phyloP scores from a whole-genome alignment of 1,140 invertebrate species.

The Sminthurinus signatus region DNA sequence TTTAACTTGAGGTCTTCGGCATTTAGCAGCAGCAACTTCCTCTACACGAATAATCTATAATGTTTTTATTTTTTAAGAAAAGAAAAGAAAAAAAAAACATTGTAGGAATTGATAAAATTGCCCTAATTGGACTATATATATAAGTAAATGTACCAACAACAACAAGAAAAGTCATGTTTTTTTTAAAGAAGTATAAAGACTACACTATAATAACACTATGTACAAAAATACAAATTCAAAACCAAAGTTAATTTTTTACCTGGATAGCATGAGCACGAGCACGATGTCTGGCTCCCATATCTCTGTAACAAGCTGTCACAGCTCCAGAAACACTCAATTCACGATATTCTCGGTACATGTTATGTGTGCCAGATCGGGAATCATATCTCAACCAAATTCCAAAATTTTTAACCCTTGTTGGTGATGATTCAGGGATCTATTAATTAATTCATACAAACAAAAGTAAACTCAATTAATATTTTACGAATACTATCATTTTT shows the following conservation, averaged over 20 bases:
- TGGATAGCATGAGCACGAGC: constrained; percentile 94
- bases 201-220: no score
- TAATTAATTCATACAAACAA: no score
- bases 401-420: constrained; percentile 95
- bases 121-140: no score
- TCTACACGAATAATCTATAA: constrained; percentile 94
- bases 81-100: not conserved
- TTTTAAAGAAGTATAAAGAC: no score
- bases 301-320: constrained; percentile 96
- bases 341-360: constrained; percentile 99
- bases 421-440: constrained; percentile 81
- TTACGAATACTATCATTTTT: no score
- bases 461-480: no score
- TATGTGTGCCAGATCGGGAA: constrained; percentile 96
- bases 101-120: not conserved
- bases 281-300: constrained; percentile 98
- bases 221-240: no score
- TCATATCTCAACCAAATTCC: constrained; percentile 98
- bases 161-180: no score
- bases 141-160: no score
- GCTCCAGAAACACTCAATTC: constrained; percentile 90
- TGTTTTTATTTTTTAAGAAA: no score
- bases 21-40: constrained; percentile 75
- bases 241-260: constrained; percentile 46
- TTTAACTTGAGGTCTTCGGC: constrained; percentile 87